Conservation (phyloP, 2,888 invertebrate species). For the Drosophila barbarae region DNA sequence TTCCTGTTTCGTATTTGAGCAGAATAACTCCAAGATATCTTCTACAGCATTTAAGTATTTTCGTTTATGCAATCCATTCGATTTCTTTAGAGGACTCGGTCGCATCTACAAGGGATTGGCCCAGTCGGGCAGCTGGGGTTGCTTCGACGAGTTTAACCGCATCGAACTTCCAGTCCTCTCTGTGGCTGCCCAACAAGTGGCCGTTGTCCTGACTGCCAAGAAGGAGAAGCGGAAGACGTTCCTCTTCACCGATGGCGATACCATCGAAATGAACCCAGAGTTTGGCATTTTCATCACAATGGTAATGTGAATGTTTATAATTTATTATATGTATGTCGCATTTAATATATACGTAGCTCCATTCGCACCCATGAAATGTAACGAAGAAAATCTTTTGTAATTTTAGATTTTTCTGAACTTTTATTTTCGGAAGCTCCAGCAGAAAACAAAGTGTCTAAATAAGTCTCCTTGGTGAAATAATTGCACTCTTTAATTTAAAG, state of each 20-base stretch:
- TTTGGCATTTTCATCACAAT: slow-evolving; percentile 98
- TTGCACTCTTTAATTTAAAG: neutral
- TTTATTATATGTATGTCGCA: neutral
- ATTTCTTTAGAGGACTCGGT: slow-evolving; percentile 87
- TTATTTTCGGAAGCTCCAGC: slow-evolving; percentile 8
- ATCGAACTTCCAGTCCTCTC: slow-evolving; percentile 96
- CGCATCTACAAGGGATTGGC: slow-evolving; percentile 97
- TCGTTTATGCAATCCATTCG: slow-evolving; percentile 10
- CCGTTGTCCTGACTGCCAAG: slow-evolving; percentile 94
- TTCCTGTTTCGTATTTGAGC: neutral
- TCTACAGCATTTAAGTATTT: neutral
- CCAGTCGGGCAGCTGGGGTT: slow-evolving; percentile 98
- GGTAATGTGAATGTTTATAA: slow-evolving; percentile 81
- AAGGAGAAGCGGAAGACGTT: slow-evolving; percentile 95
- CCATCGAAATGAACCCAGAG: slow-evolving; percentile 94
- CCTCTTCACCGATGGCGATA: slow-evolving; percentile 96
- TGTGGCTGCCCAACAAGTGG: slow-evolving; percentile 98
- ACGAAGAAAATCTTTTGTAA: neutral
- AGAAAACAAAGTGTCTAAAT: neutral
- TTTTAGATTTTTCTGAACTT: neutral
- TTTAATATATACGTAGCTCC: neutral
- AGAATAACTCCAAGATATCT: neutral
- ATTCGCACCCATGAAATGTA: neutral
- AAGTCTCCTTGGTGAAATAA: neutral
- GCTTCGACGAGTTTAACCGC: slow-evolving; percentile 98